These are phyloP conservation scores for Drosophila subsilvestris DNA, from an alignment of 2,888 invertebrate species.

Conservation along the genomic window DNA sequence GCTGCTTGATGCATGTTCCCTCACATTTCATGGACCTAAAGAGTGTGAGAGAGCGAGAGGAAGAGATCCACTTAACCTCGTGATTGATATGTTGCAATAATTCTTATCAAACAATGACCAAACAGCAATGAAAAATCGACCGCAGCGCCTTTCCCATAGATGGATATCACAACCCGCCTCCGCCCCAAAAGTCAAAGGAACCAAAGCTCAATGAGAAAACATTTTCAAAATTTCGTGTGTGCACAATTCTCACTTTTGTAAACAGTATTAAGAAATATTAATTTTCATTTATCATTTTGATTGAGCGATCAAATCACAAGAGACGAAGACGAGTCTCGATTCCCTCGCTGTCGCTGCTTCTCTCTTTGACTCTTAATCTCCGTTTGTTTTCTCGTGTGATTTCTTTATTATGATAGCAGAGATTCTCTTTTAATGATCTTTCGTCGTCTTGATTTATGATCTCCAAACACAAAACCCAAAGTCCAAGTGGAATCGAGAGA, in stretches of 20 bases:
- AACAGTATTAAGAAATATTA: slow-evolving; percentile 83
- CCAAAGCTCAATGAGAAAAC: slow-evolving; percentile 37
- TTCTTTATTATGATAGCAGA: slow-evolving; percentile 79
- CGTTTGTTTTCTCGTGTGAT: slow-evolving; percentile 75
- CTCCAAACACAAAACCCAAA: slow-evolving; percentile 2
- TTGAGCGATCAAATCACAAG: slow-evolving; percentile 82
- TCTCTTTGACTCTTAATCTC: slow-evolving; percentile 4
- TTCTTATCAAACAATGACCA: slow-evolving; percentile 75
- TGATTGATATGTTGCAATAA: slow-evolving; percentile 79
- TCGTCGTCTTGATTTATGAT: slow-evolving; percentile 73
- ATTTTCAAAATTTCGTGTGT: slow-evolving; percentile 57
- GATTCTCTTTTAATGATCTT: slow-evolving; percentile 75
- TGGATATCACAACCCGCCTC: slow-evolving; percentile 9
- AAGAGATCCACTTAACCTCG: slow-evolving; percentile 69
- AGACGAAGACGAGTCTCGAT: slow-evolving; percentile 20
- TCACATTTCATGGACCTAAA: slow-evolving; percentile 63
- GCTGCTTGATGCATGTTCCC: slow-evolving; percentile 75
- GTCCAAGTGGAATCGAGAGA: slow-evolving; percentile 4
- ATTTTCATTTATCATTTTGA: slow-evolving; percentile 84
- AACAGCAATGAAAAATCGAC: slow-evolving; percentile 58
- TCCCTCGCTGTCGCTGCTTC: slow-evolving; percentile 2
- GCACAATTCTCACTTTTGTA: slow-evolving; percentile 83
- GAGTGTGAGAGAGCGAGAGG: slow-evolving; percentile 23
- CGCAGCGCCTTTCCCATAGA: slow-evolving; percentile 53
- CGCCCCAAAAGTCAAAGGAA: not conserved